These are phyloP conservation scores for Microtus pennsylvanicus DNA, from an alignment of 2,113 vertebrate genomes.

Conservation along the genomic window DNA sequence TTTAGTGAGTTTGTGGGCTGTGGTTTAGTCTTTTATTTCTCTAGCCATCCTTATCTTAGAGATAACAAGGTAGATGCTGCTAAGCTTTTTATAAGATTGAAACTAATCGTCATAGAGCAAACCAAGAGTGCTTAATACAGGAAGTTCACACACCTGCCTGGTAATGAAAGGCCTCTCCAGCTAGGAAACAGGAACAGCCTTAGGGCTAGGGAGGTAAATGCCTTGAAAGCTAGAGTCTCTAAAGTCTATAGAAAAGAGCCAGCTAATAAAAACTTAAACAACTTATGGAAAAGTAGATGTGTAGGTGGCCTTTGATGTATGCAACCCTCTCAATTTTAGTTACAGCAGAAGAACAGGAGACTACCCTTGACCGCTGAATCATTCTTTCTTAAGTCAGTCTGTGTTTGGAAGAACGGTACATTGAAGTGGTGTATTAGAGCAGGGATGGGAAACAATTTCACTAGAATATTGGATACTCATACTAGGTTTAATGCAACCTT, in stretches of 20 bases:
- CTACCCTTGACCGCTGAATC: background rate
- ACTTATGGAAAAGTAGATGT: background rate
- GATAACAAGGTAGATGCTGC: background rate
- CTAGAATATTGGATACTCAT: background rate
- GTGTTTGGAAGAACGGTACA: background rate
- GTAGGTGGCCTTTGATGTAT: background rate
- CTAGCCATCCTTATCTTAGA: background rate
- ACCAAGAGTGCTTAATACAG: background rate
- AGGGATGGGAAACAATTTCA: background rate
- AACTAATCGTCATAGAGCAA: background rate
- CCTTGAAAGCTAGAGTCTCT: background rate
- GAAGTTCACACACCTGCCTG: background rate
- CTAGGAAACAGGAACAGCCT: background rate
- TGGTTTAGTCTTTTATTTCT: background rate
- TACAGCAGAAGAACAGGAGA: background rate
- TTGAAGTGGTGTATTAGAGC: background rate
- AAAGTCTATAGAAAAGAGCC: background rate
- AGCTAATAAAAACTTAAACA: background rate
- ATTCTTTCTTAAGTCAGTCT: background rate
- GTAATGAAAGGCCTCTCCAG: background rate
- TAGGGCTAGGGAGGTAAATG: too few species aligned
- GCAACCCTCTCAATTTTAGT: background rate
- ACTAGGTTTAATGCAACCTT: background rate
- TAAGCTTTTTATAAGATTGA: background rate
- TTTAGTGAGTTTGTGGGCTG: fast-evolving